phyloP scores from a whole-genome alignment of 2,888 invertebrate genomes.

The Pheosia gnoma region DNA sequence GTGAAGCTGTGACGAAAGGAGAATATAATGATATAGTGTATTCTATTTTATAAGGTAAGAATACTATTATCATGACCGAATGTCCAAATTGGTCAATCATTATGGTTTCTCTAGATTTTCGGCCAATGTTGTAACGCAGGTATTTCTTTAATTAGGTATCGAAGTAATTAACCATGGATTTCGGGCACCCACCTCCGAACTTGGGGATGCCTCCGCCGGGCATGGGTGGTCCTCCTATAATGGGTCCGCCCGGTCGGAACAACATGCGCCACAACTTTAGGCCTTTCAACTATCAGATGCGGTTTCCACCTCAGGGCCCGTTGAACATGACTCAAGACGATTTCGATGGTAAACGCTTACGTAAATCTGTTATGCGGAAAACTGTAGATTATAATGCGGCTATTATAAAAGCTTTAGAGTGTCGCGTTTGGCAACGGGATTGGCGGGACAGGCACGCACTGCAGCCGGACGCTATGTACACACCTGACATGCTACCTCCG shows the following conservation, averaged over 20 bases:
- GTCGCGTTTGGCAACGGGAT: slow-evolving; percentile 98
- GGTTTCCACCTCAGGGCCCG: slow-evolving; percentile 79
- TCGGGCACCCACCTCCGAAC: slow-evolving; percentile 77
- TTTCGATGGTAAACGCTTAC: slow-evolving; percentile 97
- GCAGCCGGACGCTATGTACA: slow-evolving; percentile 98
- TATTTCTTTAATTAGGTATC: slow-evolving; percentile 78
- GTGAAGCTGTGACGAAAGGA: slow-evolving; percentile 54
- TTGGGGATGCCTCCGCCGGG: slow-evolving; percentile 71
- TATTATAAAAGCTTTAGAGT: slow-evolving; percentile 95
- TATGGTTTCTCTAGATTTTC: slow-evolving; percentile 28
- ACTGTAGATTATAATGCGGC: slow-evolving; percentile 99
- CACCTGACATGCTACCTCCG: slow-evolving; percentile 96
- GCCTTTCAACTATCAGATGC: slow-evolving; percentile 79
- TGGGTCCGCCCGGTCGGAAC: slow-evolving; percentile 69
- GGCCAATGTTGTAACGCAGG: slow-evolving; percentile 54
- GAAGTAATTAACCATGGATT: slow-evolving; percentile 77
- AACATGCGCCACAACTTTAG: slow-evolving; percentile 80
- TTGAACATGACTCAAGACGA: slow-evolving; percentile 93
- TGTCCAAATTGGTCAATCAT: slow-evolving; percentile 38
- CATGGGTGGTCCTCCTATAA: slow-evolving; percentile 55
- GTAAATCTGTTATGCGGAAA: slow-evolving; percentile 98
- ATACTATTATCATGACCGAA: slow-evolving; percentile 24
- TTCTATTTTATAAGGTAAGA: slow-evolving; percentile 68
- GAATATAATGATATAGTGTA: slow-evolving; percentile 71
- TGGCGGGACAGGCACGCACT: slow-evolving; percentile 93